Conservation (phyloP, 2,888 invertebrate species). For the Plutella xylostella region DNA sequence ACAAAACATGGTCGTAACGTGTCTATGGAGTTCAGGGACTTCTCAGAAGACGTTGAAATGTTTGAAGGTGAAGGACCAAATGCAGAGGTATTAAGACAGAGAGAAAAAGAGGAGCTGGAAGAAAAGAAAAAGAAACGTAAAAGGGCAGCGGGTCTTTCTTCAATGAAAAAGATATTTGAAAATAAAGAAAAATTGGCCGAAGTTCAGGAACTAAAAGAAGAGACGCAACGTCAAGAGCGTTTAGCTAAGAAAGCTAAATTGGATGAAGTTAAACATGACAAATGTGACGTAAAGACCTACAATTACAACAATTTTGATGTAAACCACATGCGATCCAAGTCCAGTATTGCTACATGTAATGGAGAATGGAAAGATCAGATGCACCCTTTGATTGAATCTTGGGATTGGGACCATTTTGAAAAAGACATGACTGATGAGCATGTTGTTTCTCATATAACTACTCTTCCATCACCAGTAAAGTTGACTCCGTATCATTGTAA, state of each 20-base stretch:
- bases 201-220: slow-evolving; percentile 68
- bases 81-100: slow-evolving; percentile 72
- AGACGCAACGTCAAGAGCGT: slow-evolving; percentile 50
- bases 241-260: slow-evolving; percentile 53
- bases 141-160: slow-evolving; percentile 73
- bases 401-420: slow-evolving; percentile 75
- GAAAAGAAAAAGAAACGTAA: slow-evolving; percentile 69
- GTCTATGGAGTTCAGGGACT: slow-evolving; percentile 76
- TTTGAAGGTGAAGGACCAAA: slow-evolving; percentile 79
- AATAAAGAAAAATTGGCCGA: slow-evolving; percentile 79
- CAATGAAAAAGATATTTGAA: slow-evolving; percentile 80
- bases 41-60: slow-evolving; percentile 69
- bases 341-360: slow-evolving; percentile 57
- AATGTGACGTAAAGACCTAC: slow-evolving; percentile 55
- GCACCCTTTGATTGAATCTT: slow-evolving; percentile 72
- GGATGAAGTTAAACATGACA: slow-evolving; percentile 55
- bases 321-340: slow-evolving; percentile 62
- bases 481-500: slow-evolving; percentile 60
- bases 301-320: slow-evolving; percentile 57
- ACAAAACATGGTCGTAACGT: slow-evolving; percentile 80
- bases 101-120: slow-evolving; percentile 68
- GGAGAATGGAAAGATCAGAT: slow-evolving; percentile 73
- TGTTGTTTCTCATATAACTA: slow-evolving; percentile 50
- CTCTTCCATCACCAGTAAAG: slow-evolving; percentile 59
- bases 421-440: slow-evolving; percentile 65